These are phyloP conservation scores for Strix aluco DNA, from an alignment of 2,113 vertebrate species.

Conservation along the genomic window DNA sequence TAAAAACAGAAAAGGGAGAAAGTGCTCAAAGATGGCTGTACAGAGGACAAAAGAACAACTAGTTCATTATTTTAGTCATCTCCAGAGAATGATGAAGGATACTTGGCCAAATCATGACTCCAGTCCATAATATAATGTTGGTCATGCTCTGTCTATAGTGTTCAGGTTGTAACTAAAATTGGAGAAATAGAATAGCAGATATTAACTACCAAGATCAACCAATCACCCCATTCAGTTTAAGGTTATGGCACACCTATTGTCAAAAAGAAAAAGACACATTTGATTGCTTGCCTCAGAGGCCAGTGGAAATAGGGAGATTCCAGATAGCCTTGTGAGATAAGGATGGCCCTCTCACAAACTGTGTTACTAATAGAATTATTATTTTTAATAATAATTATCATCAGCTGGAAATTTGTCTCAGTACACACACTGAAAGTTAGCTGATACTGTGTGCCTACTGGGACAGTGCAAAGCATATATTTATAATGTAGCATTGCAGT, in stretches of 20 bases:
- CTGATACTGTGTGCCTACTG: neutral
- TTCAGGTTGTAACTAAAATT: neutral
- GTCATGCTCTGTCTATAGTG: neutral
- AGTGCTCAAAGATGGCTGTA: neutral
- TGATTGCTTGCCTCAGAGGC: neutral
- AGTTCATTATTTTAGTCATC: neutral
- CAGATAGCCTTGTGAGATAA: neutral
- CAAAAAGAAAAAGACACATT: neutral
- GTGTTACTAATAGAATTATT: neutral
- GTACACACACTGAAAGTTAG: neutral
- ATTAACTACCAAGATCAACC: neutral
- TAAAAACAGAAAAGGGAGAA: neutral
- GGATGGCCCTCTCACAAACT: neutral
- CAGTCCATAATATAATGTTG: neutral
- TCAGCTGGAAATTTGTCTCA: neutral
- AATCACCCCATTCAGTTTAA: neutral
- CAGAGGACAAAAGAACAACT: neutral
- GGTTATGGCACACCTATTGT: neutral
- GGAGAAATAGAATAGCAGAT: neutral
- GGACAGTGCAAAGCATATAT: neutral
- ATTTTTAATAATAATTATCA: neutral
- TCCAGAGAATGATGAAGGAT: neutral
- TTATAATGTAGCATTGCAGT: neutral
- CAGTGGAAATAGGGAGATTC: neutral
- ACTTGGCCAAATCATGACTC: neutral